phyloP scores from a whole-genome alignment of 1,140 invertebrate genomes.

The Drosophila ercepeae region DNA sequence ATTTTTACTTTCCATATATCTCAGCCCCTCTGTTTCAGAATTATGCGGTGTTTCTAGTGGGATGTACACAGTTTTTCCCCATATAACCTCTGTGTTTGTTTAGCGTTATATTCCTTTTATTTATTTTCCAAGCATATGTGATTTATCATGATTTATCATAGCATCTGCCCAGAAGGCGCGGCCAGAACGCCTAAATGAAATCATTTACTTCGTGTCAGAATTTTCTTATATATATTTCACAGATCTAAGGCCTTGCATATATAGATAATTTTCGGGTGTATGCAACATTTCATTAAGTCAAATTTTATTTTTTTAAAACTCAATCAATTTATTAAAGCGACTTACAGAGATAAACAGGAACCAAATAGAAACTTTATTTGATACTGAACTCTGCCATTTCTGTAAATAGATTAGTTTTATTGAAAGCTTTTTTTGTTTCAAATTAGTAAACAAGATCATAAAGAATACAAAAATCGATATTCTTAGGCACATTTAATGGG shows the following conservation, averaged over 20 bases:
- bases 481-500: not conserved
- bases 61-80: conserved; percentile 15
- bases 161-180: conserved; percentile 39
- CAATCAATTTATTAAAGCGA: not conserved
- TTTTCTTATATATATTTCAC: not conserved
- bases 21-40: conserved; percentile 13
- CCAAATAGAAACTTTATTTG: not conserved
- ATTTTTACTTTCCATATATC: conserved; percentile 26
- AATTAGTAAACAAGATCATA: not conserved
- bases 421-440: not conserved
- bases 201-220: conserved; percentile 54
- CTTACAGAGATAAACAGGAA: not conserved
- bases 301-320: not conserved
- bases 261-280: not conserved
- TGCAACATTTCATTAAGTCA: conserved; percentile 8
- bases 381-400: too few relatives aligned
- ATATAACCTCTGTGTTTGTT: conserved; percentile 40
- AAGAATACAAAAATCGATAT: not conserved
- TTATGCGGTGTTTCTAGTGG: conserved; percentile 44
- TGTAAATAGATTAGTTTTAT: not conserved
- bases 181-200: conserved; percentile 25
- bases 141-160: conserved; percentile 72
- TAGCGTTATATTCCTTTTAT: conserved; percentile 43
- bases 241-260: not conserved
- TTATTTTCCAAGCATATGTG: conserved; percentile 55